phyloP scores from a whole-genome alignment of 2,113 vertebrate species.

The Pelecanus crispus region DNA sequence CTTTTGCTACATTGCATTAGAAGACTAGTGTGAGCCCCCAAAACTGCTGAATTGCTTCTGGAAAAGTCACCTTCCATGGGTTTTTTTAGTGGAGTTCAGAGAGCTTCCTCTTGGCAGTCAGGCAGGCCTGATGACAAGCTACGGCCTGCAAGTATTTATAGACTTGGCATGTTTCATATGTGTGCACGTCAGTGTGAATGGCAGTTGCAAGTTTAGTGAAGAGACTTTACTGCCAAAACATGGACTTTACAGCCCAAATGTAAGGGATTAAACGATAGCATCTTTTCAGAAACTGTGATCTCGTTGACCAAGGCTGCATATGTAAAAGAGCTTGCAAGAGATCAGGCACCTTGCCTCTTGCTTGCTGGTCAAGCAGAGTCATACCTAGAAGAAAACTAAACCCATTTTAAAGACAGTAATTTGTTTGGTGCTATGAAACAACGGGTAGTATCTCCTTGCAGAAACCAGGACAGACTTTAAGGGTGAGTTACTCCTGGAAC shows the following conservation, averaged over 20 bases:
- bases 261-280: neutral
- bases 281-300: neutral
- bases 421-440: neutral
- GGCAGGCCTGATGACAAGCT: neutral
- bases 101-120: neutral
- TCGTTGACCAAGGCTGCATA: rapidly evolving
- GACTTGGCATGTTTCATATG: neutral
- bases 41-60: neutral
- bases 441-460: neutral
- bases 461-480: neutral
- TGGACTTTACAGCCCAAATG: neutral
- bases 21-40: neutral
- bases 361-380: neutral
- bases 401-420: neutral
- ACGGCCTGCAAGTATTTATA: neutral
- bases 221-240: neutral
- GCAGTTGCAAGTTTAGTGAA: neutral
- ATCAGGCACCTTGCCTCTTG: neutral
- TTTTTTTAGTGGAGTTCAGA: neutral
- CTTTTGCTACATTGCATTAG: neutral
- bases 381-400: neutral
- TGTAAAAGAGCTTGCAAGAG: neutral
- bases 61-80: neutral
- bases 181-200: neutral
- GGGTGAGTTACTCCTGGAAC: neutral